Evolutionary conservation across 2,113 vertebrate species (phyloP).

Genomic region (Brienomyrus brachyistius): DNA sequence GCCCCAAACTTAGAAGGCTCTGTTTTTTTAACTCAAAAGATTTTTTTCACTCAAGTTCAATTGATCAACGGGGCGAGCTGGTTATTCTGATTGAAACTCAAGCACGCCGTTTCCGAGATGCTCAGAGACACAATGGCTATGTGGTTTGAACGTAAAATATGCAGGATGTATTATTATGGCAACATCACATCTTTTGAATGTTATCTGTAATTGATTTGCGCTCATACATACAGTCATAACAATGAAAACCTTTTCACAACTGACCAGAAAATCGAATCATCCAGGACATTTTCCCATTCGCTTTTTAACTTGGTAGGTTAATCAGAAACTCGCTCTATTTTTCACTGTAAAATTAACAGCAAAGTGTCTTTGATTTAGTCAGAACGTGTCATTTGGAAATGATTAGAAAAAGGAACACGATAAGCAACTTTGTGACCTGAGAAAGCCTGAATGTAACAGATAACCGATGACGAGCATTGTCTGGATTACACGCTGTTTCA

Average conservation of each 20-base stretch:
- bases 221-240: not conserved
- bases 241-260: not conserved
- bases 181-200: not conserved
- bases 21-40: conserved; percentile 12
- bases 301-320: not conserved
- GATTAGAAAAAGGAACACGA: not conserved
- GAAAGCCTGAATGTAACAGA: not conserved
- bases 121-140: not conserved
- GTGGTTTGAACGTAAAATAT: not conserved
- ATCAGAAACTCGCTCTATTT: not conserved
- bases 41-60: conserved; percentile 17
- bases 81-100: not conserved
- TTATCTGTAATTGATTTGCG: conserved; percentile 12
- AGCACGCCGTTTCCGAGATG: not conserved
- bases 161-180: not conserved
- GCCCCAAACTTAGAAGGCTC: conserved; percentile 29
- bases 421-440: not conserved
- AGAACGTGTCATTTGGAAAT: not conserved
- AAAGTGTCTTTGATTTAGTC: not conserved
- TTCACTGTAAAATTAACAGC: not conserved
- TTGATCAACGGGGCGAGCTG: conserved; percentile 20
- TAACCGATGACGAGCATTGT: not conserved
- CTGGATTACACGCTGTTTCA: not conserved
- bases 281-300: not conserved
- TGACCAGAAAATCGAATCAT: conserved; percentile 2